These are phyloP conservation scores for Brachionus sp. DNA, from an alignment of 1,140 invertebrate genomes.

Conservation along the genomic window DNA sequence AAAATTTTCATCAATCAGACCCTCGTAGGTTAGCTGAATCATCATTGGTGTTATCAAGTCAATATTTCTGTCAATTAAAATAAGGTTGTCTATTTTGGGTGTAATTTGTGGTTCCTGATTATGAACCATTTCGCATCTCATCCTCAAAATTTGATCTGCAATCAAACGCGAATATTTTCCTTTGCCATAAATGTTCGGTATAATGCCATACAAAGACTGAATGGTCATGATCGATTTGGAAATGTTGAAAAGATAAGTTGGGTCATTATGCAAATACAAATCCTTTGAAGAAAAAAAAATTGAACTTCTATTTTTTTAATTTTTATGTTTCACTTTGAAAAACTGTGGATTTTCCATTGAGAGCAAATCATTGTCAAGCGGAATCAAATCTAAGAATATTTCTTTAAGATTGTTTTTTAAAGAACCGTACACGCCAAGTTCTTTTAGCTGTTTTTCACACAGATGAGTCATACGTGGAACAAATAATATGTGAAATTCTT, in stretches of 20 bases:
- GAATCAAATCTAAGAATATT: constrained; percentile 79
- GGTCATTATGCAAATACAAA: constrained; percentile 79
- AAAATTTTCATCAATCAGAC: constrained; percentile 87
- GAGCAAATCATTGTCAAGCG: constrained; percentile 84
- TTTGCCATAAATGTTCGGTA: constrained; percentile 82
- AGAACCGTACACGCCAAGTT: constrained; percentile 73
- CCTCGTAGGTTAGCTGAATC: constrained; percentile 94
- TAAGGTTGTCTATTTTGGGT: constrained; percentile 77
- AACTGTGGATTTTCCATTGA: constrained; percentile 81
- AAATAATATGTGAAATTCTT: constrained; percentile 72
- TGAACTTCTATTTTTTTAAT: constrained; percentile 33
- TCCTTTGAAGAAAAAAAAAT: constrained; percentile 64
- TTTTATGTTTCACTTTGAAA: constrained; percentile 62
- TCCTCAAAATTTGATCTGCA: constrained; percentile 74
- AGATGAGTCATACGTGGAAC: constrained; percentile 79
- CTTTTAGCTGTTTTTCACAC: constrained; percentile 75
- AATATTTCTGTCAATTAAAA: constrained; percentile 80
- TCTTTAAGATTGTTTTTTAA: constrained; percentile 73
- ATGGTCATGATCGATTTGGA: constrained; percentile 79
- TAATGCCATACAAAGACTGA: constrained; percentile 81
- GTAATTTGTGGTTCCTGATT: constrained; percentile 59
- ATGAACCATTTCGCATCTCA: constrained; percentile 68
- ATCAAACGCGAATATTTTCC: constrained; percentile 72
- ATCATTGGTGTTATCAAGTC: constrained; percentile 86
- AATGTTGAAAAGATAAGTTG: constrained; percentile 78